A percentile compares a stretch with the other conserved stretches of the same genome.
These are phyloP conservation scores for Peromyscus melanophrys DNA, from an alignment of 2,797 vertebrate genomes.

Conservation along the genomic window DNA sequence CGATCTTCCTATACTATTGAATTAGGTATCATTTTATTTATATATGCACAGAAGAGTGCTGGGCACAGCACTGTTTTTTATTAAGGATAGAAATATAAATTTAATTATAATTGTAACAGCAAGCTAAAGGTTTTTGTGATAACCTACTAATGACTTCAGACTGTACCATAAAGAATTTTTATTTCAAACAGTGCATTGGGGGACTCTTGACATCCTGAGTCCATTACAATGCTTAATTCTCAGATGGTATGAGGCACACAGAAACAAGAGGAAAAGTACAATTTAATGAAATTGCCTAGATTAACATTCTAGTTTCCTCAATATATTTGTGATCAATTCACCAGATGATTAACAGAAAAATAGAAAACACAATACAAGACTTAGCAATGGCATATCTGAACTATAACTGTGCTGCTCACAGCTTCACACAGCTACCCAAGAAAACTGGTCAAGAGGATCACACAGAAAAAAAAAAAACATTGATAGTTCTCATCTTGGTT, in stretches of 20 bases:
- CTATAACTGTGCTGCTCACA: not conserved
- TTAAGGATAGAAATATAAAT: slow-evolving; percentile 76
- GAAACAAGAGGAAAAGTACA: not conserved
- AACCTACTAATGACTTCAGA: slow-evolving; percentile 76
- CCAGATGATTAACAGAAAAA: slow-evolving; percentile 30
- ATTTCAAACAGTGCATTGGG: slow-evolving; percentile 79
- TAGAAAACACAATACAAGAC: not conserved
- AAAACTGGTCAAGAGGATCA: not conserved
- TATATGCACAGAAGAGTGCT: slow-evolving; percentile 58
- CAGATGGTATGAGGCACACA: slow-evolving; percentile 40
- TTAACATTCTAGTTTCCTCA: slow-evolving; percentile 4
- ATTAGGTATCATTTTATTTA: slow-evolving; percentile 77
- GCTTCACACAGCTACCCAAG: not conserved
- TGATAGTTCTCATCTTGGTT: not conserved
- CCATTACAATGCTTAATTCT: slow-evolving; percentile 65
- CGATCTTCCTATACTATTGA: slow-evolving; percentile 61
- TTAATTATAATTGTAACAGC: slow-evolving; percentile 81
- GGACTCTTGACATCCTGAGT: not conserved
- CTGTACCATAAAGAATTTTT: slow-evolving; percentile 76
- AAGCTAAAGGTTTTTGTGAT: slow-evolving; percentile 80
- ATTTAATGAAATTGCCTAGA: slow-evolving; percentile 19
- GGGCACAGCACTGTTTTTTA: slow-evolving; percentile 70
- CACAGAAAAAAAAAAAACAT: not conserved
- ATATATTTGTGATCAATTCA: not conserved
- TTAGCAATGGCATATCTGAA: slow-evolving; percentile 37